Base-by-base conservation (phyloP, 2,113 vertebrate genomes). In the Climacteris rufus region DNA sequence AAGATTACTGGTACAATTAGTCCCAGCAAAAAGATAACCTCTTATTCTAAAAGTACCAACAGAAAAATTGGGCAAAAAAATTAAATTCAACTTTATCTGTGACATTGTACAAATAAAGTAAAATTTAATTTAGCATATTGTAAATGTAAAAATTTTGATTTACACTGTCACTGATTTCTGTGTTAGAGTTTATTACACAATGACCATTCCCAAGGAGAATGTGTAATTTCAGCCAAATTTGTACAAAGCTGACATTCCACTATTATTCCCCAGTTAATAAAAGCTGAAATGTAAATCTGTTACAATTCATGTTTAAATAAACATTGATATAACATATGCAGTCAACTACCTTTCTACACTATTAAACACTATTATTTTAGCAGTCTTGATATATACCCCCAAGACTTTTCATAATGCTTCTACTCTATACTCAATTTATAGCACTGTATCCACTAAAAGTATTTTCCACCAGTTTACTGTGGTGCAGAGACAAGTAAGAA, bases 291-390 rank as follows among this genome's bases (percentile, higher is more conserved):
- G 33, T 57, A 87, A 91, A 65, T 87, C n/a, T 87, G 24, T 83
- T 93, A 84, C 47, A 75, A 40, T 76, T 65, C 13, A 37, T 49
- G 50, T 92, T 92, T 77, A 84, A 92, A 75, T 82, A 94, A 95
- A 83, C 54, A 93, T 4, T 77, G 49, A 79, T 47, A 35, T 15
- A 86, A 39, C 19, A 53, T 74, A 68, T 11, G 13, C 30, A 81
- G 57, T 44, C 71, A 61, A 71, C 12, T 23, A 31, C 30, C 74
- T 45, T 75, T 45, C 47, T 61, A 68, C 69, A 45, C 42, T 75
- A 49, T 57, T 59, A 57, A 81, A 45, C 1, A 1, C 10, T 44
- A 45, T 33, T 82, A 40, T 84, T 61, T 70, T 52, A 72, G 72
- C 37, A 65, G 19, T 40, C 23, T 64, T 70, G 24, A 69, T 56